phyloP scores from a whole-genome alignment of 2,888 invertebrate genomes.

The Hirtodrosophila histrioides region DNA sequence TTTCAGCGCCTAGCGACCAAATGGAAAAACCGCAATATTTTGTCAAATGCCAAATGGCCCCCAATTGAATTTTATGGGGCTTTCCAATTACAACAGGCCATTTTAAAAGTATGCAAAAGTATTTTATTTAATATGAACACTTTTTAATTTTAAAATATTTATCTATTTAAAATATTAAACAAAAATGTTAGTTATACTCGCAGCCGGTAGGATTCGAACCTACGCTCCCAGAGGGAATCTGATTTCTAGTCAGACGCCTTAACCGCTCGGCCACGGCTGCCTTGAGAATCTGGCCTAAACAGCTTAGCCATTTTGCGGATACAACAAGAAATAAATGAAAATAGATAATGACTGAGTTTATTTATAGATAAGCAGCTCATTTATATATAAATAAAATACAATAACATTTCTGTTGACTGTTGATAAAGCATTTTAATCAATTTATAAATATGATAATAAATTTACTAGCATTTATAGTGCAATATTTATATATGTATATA shows the following conservation, averaged over 20 bases:
- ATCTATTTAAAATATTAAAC: not conserved
- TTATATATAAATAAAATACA: constrained; percentile 26
- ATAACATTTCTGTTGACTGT: constrained; percentile 1
- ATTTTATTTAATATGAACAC: not conserved
- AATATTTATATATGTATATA: no score
- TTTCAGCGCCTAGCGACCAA: constrained; percentile 15
- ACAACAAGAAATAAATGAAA: constrained; percentile 1
- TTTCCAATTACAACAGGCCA: constrained; percentile 1
- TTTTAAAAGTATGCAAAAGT: constrained; percentile 1
- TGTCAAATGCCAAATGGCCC: constrained; percentile 49
- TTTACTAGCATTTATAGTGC: not conserved
- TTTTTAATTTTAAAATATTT: not conserved
- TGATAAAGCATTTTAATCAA: constrained; percentile 17
- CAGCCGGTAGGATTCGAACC: constrained; percentile 94
- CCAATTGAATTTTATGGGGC: constrained; percentile 2
- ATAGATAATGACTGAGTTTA: not conserved
- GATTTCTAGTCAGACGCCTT: constrained; percentile 82
- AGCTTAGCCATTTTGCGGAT: not conserved
- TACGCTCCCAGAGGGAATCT: constrained; percentile 94
- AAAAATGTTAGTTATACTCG: constrained; percentile 79
- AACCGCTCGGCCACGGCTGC: constrained; percentile 72
- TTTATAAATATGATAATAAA: constrained; percentile 2
- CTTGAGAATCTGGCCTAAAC: not conserved
- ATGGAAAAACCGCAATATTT: constrained; percentile 63
- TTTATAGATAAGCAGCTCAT: not conserved